Base-by-base conservation (phyloP, 2,797 vertebrate genomes). In the Cirrhinus molitorella region DNA sequence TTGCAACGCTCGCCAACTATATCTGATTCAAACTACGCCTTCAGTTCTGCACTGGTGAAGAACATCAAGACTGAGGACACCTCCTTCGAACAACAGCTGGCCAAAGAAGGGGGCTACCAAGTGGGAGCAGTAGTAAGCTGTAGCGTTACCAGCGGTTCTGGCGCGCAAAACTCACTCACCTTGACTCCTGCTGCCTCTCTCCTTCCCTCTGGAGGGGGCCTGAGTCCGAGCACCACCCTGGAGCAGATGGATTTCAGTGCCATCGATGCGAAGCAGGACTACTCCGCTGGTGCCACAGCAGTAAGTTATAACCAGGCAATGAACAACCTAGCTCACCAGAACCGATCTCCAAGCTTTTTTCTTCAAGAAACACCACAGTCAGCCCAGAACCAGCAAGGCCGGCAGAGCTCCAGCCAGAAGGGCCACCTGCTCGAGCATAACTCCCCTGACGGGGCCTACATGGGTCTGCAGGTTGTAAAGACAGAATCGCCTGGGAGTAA, bases 211-310 rank as follows among this genome's bases (percentile, higher is more conserved):
- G 98, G 98, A 40, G 98, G 98, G 1, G 98, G 98, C 84, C 95
- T 99, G 86, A 99, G 98, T 88, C 98, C 98, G 61, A 99, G 98
- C 91, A 99, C 98, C 89, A 99, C 98, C 55, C 91, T 99, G 90
- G 98, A 99, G 91, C 98, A 99, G 92, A 99, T 99, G 98, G 98
- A 99, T 89, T 99, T 99, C 90, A 99, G 98, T 61, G 98, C 98
- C 47, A 99, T 99, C 59, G 98, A 99, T 91, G 96, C 98, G 90
- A 99, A 98, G 92, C 98, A 98, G 89, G 97, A 99, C 90, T 99
- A 98, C 81, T 87, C 96, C 19, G 94, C 97, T 74, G 83, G 81
- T 21, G 88, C 89, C 19, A 74, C 90, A 12, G 57, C 93, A 13
- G 93, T 94, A 47, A 93, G 93, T 91, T 99, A 98, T 79, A 96